Base-by-base conservation (phyloP, 2,888 invertebrate species). In the Cecidostiba fungosa region DNA sequence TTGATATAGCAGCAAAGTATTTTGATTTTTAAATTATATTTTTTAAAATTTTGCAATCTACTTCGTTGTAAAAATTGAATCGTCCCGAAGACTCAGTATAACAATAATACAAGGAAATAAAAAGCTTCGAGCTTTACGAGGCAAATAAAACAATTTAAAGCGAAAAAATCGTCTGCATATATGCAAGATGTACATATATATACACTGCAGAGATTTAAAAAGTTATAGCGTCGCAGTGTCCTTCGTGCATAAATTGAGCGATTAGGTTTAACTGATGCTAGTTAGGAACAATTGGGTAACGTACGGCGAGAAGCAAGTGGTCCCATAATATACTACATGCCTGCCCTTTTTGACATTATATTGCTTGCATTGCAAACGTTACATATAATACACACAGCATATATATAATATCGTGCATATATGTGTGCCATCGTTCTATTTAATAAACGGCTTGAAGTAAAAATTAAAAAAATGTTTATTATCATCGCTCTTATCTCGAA, bases 201-300 rank as follows among this genome's bases (percentile, higher is more conserved):
- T 14, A 12, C 23, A 23, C 5, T 29, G 70, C 29, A 59, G 54
- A 29, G 69, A 26, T 80, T 77, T n/a, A 32, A 77, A 19, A 54
- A 43, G 69, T 47, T 16, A 59, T 23, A 77, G 26, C 39, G 26
- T 39, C 3, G 36, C 39, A 1, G 50, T 39, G 26, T 62, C 77
- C 69, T 85, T 69, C 76, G 16, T 70, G 72, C 36, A 88, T 88
- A 88, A 88, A 88, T 86, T 87, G 86, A 88, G 84, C 87, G 87
- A 91, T 92, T 91, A 90, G 86, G 85, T 90, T 91, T 89, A 89
- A 92, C 91, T 92, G 89, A 88, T 89, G 89, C 87, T 89, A 91
- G 89, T 92, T 92, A 90, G 88, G 87, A 83, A 77, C 89, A 90
- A 92, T 90, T 91, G 88, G 59, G 26, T 80, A 59, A 80, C 62